Conservation (phyloP, 2,888 invertebrate species). For the Athalia circularis region DNA sequence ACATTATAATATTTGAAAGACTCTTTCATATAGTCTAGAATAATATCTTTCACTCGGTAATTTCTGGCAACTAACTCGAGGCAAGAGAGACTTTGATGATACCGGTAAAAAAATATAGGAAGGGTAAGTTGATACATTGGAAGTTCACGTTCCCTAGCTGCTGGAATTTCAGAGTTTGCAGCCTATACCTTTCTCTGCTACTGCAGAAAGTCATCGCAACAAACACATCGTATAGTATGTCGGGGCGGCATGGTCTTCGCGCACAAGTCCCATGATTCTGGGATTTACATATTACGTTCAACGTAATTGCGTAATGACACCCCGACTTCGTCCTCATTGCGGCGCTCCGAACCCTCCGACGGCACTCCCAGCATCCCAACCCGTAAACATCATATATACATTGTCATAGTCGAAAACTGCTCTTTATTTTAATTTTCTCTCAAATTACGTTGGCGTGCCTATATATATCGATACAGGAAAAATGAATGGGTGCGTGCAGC, state of each 20-base stretch:
- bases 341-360: not conserved
- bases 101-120: too few relatives aligned
- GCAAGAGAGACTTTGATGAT: too few relatives aligned
- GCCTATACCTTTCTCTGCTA: slow-evolving; percentile 15
- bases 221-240: not conserved
- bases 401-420: not conserved
- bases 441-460: too few relatives aligned
- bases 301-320: slow-evolving; percentile 32
- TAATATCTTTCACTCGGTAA: too few relatives aligned
- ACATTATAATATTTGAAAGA: too few relatives aligned
- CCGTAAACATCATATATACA: not conserved
- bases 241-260: slow-evolving; percentile 16
- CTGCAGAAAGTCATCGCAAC: not conserved
- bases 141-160: not conserved
- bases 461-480: too few relatives aligned
- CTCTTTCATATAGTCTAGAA: too few relatives aligned
- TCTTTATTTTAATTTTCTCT: too few relatives aligned
- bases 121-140: not conserved
- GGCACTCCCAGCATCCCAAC: not conserved
- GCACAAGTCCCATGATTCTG: slow-evolving; percentile 15
- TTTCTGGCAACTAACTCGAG: too few relatives aligned
- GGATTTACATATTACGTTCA: slow-evolving; percentile 35
- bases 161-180: not conserved
- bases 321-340: slow-evolving; percentile 21
- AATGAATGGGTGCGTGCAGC: too few relatives aligned